phyloP scores from a whole-genome alignment of 2,113 vertebrate species.

The Anarrhichthys ocellatus region DNA sequence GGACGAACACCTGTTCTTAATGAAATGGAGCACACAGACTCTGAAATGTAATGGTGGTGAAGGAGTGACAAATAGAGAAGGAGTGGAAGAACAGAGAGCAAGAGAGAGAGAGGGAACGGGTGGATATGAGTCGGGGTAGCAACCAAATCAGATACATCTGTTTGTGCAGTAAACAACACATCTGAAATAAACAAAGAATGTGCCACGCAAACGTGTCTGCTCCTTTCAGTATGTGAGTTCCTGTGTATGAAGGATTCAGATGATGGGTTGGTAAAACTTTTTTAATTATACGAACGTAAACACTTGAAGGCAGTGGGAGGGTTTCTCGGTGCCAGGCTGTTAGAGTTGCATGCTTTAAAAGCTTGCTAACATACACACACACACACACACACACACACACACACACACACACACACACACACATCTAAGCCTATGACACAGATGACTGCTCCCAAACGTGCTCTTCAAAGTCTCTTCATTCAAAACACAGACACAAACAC shows the following conservation, averaged over 20 bases:
- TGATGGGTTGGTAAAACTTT: not conserved
- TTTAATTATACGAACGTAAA: constrained; percentile 3
- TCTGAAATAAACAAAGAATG: constrained; percentile 49
- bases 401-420: not conserved
- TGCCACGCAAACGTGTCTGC: constrained; percentile 26
- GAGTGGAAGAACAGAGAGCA: constrained; percentile 14
- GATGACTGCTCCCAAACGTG: not conserved
- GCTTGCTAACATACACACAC: not conserved
- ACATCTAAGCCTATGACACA: not conserved
- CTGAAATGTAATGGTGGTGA: constrained; percentile 33
- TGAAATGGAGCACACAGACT: constrained; percentile 19
- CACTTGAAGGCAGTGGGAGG: not conserved
- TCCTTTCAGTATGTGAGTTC: not conserved
- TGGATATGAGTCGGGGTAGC: constrained; percentile 22
- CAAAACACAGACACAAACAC: not conserved
- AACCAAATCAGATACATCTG: constrained; percentile 63
- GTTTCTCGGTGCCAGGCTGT: not conserved
- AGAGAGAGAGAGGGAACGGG: constrained; percentile 10
- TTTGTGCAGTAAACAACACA: constrained; percentile 60
- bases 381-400: not conserved
- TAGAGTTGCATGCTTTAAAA: not conserved
- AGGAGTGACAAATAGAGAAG: constrained; percentile 21
- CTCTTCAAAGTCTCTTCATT: not conserved
- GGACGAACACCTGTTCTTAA: constrained; percentile 69
- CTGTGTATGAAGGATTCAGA: not conserved